Conservation (phyloP, 2,888 invertebrate species). For the Philonicus albiceps region DNA sequence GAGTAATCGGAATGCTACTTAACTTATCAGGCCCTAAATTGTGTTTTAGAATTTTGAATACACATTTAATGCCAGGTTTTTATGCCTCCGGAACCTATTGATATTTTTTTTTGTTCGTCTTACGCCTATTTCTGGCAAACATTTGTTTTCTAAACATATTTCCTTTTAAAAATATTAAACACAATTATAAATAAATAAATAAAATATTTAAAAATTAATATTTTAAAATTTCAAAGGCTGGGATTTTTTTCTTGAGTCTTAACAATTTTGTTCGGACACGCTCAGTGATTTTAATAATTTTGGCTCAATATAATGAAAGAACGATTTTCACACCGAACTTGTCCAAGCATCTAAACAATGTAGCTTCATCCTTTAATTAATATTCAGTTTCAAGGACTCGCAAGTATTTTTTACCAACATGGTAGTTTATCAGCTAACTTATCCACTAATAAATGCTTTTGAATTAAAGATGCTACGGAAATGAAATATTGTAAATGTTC, state of each 20-base stretch:
- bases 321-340: background rate
- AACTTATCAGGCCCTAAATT: slow-evolving; percentile 40
- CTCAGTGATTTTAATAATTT: background rate
- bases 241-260: background rate
- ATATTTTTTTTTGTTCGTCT: slow-evolving; percentile 3
- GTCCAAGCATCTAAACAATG: slow-evolving; percentile 23
- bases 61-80: background rate
- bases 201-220: slow-evolving; percentile 36
- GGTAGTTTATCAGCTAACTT: background rate
- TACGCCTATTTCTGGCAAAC: slow-evolving; percentile 20
- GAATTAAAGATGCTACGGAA: background rate
- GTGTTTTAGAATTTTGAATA: slow-evolving; percentile 17
- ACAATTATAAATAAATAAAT: slow-evolving; percentile 39
- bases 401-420: background rate
- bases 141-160: background rate
- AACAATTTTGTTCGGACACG: slow-evolving; percentile 26
- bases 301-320: background rate
- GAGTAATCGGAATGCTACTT: background rate
- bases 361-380: background rate
- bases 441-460: slow-evolving; percentile 26
- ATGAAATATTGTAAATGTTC: slow-evolving; percentile 10
- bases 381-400: slow-evolving; percentile 31
- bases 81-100: slow-evolving; percentile 18
- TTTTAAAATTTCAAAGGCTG: background rate
- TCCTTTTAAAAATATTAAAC: slow-evolving; percentile 14